Conservation (phyloP, 1,140 invertebrate species). For the Euwallacea similis region DNA sequence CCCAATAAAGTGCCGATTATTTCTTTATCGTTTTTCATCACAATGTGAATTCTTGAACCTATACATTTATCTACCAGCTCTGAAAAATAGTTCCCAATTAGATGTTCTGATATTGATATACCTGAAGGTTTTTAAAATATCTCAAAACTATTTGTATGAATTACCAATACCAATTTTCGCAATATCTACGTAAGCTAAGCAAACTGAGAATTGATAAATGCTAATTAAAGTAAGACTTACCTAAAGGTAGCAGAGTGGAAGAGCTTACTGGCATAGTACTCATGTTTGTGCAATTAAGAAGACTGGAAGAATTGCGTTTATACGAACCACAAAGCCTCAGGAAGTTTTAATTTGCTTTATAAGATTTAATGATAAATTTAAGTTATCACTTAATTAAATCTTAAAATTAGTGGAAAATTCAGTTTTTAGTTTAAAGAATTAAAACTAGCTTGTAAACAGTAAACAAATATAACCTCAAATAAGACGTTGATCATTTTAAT, state of each 20-base stretch:
- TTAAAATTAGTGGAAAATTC: too few relatives aligned
- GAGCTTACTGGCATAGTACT: conserved; percentile 49
- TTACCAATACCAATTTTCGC: conserved; percentile 16
- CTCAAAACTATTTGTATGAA: neutral
- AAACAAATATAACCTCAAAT: too few relatives aligned
- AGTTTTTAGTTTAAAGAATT: too few relatives aligned
- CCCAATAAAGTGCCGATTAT: conserved; percentile 96
- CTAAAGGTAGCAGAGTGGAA: conserved; percentile 51
- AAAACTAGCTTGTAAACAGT: too few relatives aligned
- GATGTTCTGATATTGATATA: neutral
- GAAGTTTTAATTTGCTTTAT: too few relatives aligned
- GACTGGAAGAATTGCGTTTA: too few relatives aligned
- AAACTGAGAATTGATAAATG: neutral
- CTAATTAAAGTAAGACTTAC: conserved; percentile 39
- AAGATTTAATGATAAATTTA: too few relatives aligned
- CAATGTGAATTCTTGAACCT: conserved; percentile 97
- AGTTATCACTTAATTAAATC: too few relatives aligned
- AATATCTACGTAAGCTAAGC: too few relatives aligned
- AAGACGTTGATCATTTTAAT: too few relatives aligned
- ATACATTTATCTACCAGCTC: conserved; percentile 99
- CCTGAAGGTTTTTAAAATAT: neutral
- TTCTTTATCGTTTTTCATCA: conserved; percentile 99
- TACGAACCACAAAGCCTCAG: too few relatives aligned
- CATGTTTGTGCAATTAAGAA: conserved; percentile 39
- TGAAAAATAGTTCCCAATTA: conserved; percentile 48